These are phyloP conservation scores for Myoxocephalus aenaeus DNA, from an alignment of 2,797 vertebrate species.

Conservation along the genomic window DNA sequence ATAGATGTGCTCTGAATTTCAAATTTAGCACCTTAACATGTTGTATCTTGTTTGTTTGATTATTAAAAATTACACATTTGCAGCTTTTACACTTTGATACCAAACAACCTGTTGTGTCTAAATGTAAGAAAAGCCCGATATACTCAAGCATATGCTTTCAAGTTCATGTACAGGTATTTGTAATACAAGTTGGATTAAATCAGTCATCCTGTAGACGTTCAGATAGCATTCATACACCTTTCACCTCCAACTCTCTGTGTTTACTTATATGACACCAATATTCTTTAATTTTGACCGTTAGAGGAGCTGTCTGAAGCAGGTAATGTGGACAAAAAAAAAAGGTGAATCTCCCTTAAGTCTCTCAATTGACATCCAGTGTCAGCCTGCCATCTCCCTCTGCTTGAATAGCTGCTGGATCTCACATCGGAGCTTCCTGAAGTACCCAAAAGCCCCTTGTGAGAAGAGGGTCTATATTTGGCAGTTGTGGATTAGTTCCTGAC, in stretches of 20 bases:
- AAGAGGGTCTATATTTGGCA: conserved; percentile 67
- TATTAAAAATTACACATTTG: background rate
- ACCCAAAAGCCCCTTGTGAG: conserved; percentile 48
- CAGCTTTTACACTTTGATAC: background rate
- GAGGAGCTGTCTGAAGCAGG: conserved; percentile 4
- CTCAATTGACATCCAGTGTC: conserved; percentile 10
- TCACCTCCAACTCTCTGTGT: background rate
- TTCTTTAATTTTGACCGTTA: background rate
- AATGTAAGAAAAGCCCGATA: background rate
- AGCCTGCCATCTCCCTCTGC: conserved; percentile 31
- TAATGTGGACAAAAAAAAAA: background rate
- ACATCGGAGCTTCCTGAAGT: conserved; percentile 48
- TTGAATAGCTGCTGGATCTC: conserved; percentile 32
- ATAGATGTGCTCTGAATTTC: no score
- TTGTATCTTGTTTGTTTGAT: background rate
- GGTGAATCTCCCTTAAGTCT: background rate
- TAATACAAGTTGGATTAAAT: background rate
- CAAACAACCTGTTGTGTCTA: background rate
- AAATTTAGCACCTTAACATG: no score
- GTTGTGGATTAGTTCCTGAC: conserved; percentile 45
- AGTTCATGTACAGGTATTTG: conserved; percentile 4
- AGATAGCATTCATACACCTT: background rate
- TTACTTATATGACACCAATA: background rate
- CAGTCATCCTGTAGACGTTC: background rate
- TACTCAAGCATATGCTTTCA: background rate